Conservation (phyloP, 64 coral and sea anemone species). For the Pocillopora verrucosa region DNA sequence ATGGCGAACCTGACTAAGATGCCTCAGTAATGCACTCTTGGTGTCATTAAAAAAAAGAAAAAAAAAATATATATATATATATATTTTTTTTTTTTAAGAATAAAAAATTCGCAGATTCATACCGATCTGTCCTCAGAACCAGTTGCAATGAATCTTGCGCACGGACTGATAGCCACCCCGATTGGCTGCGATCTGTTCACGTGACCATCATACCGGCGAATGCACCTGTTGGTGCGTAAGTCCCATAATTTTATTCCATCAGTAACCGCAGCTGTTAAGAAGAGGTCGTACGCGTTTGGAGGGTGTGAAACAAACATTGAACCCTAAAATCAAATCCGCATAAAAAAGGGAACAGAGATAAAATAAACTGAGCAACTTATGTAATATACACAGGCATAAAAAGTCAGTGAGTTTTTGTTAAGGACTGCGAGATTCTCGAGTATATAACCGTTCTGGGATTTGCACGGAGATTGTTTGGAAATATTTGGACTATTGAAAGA, state of each 20-base stretch:
- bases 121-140: conserved; percentile 97
- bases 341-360: not conserved
- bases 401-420: too few species aligned
- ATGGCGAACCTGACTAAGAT: too few species aligned
- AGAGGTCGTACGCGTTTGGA: conserved; percentile 79
- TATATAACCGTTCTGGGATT: too few species aligned
- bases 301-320: conserved; percentile 78
- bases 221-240: conserved; percentile 89
- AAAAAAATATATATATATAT: not conserved
- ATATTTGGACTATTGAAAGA: too few species aligned
- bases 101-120: not conserved
- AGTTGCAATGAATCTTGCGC: conserved; percentile 88
- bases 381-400: too few species aligned
- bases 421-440: too few species aligned
- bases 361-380: not conserved
- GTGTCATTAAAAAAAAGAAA: too few species aligned
- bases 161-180: conserved; percentile 89
- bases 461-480: too few species aligned
- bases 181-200: conserved; percentile 88
- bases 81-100: not conserved
- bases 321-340: conserved; percentile 34
- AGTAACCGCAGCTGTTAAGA: conserved; percentile 81
- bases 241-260: conserved; percentile 99
- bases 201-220: conserved; percentile 93
- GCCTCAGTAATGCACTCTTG: too few species aligned